A percentile compares a stretch with the other conserved stretches of the same genome.
Evolutionary conservation across 1,140 invertebrate genomes (phyloP).

Genomic region (Papilio dardanus): DNA sequence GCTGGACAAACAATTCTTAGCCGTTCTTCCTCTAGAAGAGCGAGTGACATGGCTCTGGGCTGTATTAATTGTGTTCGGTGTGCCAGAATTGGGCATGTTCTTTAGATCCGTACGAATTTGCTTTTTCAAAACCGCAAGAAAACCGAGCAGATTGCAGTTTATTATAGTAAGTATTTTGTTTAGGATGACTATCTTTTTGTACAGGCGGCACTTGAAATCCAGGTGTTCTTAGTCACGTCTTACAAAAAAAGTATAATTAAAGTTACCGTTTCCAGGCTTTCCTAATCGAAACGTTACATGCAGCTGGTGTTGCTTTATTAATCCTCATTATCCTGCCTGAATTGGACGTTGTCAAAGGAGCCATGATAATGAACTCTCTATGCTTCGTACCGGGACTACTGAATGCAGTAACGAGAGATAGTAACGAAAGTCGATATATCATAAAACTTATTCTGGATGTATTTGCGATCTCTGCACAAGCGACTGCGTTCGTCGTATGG

Average conservation of each 20-base stretch:
- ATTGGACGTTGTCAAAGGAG: slow-evolving; percentile 94
- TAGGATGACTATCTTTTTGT: too few species aligned
- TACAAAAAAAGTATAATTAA: background rate
- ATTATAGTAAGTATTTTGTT: slow-evolving; percentile 68
- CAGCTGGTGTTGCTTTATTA: slow-evolving; percentile 91
- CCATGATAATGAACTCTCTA: slow-evolving; percentile 96
- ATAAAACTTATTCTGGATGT: slow-evolving; percentile 91
- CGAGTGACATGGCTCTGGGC: slow-evolving; percentile 96
- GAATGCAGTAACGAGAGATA: slow-evolving; percentile 89
- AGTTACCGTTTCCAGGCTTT: slow-evolving; percentile 83
- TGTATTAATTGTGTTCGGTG: slow-evolving; percentile 90
- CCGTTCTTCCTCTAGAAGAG: slow-evolving; percentile 89
- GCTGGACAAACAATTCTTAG: slow-evolving; percentile 90
- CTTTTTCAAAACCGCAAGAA: slow-evolving; percentile 92
- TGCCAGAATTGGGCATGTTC: slow-evolving; percentile 93
- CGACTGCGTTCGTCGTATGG: slow-evolving; percentile 94
- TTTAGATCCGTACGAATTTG: slow-evolving; percentile 93
- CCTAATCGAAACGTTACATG: slow-evolving; percentile 93
- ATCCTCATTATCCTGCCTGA: slow-evolving; percentile 94
- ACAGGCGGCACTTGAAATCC: background rate
- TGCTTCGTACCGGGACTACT: slow-evolving; percentile 90
- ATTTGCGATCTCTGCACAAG: slow-evolving; percentile 90
- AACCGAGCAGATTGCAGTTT: slow-evolving; percentile 84
- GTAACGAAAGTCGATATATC: slow-evolving; percentile 87
- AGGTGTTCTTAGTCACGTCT: background rate